Base-by-base conservation (phyloP, 2,113 vertebrate genomes). In the Catagonus wagneri region DNA sequence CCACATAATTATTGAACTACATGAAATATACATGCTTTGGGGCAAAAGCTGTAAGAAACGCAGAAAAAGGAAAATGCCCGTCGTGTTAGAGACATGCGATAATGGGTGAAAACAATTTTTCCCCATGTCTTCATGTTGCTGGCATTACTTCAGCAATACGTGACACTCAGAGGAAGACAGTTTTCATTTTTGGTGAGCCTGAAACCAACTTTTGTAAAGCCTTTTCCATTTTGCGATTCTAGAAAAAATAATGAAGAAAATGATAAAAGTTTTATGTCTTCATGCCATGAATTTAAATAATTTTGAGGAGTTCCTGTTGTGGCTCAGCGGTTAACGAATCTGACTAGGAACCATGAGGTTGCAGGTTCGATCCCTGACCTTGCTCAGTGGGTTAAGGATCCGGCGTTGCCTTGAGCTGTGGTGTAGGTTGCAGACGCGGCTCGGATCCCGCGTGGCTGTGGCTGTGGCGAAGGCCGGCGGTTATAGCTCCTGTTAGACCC, bases 171-270 rank as follows among this genome's bases (percentile, higher is more conserved):
- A 91, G 10, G 34, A 93, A 83, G 25, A 60, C 39, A 65, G 4
- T 23, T 91, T 95, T 84, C 76, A 6, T 32, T 87, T 90, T 79
- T 23, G 27, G 52, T 39, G n/a, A 6, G 60, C 63, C 84, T 86
- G 11, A 68, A 93, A 75, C n/a, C 95, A 74, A 65, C n/a, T 34
- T 68, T 16, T 63, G 71, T 83, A 32, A 36, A 63, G 6, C 50
- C 68, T 68, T 90, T 92, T 79, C n/a, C 76, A 44, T 80, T 86
- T 89, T 89, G 63, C 39, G 94, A 7, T 93, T 93, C 56, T 19
- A 95, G 79, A 94, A 65, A 44, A 58, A 90, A 87, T 79, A 66
- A 61, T 3, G 2, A 86, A 83, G 58, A 81, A 96, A 69, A 29
- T 75, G 79, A 32, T 86, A 50, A 81, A 80, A 71, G 6, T 86